Evolutionary conservation across 2,113 vertebrate species (phyloP), one percentile per base, ranked within the genome.

Genomic region (Trogon melanurus): DNA sequence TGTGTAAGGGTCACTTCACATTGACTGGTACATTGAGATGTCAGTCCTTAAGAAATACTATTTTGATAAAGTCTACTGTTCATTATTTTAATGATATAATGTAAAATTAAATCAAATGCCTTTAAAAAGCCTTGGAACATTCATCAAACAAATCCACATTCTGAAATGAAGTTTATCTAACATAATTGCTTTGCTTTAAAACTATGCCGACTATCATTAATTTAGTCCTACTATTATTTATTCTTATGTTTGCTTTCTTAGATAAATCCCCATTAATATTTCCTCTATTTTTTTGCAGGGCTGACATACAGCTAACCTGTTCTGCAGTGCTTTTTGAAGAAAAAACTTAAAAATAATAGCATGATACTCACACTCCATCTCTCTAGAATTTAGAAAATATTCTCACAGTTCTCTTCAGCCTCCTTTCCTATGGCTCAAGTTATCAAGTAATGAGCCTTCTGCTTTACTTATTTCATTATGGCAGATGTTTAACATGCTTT

Each of bases 381-480:
- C 72, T 32, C 60, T 53, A 38, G 23, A 89, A 53, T 84, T 79
- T 27, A 7, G 65, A 82, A 85, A 61, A 58, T 51, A 80, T 32
- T 74, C 22, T 22, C 84, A 53, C 10, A 78, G 16, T 48, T 84
- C 75, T 81, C 48, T 76, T 80, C 47, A 92, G 22, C 13, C 61
- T 89, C 45, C 10, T 69, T 81, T 94, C 80, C 65, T 32, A 84
- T 74, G 78, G 57, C 34, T 91, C 32, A 93, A 84, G 29, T 41
- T 87, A 91, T 48, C 51, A 74, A 95, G 82, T 29, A 92, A 80
- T 78, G 34, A 95, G 65, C 76, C 65, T 95, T 90, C 73, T 93
- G 86, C 15, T 93, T 95, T 89, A 81, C 70, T 96, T 96, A 91
- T 88, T 94, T 97, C 93, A 82, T 95, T 57, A 79, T 84, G 83